These are phyloP conservation scores for Forbesichthys papilliferus DNA, from an alignment of 2,113 vertebrate genomes.

Conservation along the genomic window DNA sequence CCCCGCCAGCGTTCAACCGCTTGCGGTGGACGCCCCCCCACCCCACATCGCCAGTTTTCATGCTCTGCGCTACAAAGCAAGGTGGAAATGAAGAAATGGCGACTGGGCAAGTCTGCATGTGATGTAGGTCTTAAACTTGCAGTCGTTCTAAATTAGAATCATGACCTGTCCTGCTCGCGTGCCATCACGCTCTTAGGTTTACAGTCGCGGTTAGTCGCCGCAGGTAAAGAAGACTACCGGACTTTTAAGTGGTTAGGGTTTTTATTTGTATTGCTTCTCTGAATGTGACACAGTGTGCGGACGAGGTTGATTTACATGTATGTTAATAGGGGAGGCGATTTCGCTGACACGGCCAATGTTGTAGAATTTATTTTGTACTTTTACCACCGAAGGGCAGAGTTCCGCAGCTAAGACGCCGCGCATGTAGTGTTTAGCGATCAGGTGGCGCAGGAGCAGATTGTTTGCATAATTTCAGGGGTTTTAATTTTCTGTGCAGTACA, in stretches of 20 bases:
- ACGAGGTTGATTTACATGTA: neutral
- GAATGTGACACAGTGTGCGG: constrained; percentile 33
- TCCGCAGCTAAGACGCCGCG: constrained; percentile 16
- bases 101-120: neutral
- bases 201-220: neutral
- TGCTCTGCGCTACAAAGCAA: neutral
- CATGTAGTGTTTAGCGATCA: neutral
- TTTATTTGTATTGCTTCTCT: neutral
- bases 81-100: neutral
- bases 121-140: neutral
- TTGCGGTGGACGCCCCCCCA: neutral
- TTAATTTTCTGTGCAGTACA: constrained; percentile 54
- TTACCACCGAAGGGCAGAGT: constrained; percentile 21
- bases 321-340: constrained; percentile 1
- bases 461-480: constrained; percentile 52
- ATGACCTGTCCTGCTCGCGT: neutral
- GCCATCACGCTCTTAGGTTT: neutral
- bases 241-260: constrained; percentile 7
- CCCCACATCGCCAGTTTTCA: too few relatives aligned
- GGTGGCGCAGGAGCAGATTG: neutral
- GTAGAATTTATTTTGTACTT: neutral
- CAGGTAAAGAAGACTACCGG: constrained; percentile 1
- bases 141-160: neutral
- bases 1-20: constrained; percentile 31
- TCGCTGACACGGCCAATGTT: neutral